A percentile compares a stretch with the other conserved stretches of the same genome.
Conservation (phyloP, 1,140 invertebrate genomes). For the Idris sp. region DNA sequence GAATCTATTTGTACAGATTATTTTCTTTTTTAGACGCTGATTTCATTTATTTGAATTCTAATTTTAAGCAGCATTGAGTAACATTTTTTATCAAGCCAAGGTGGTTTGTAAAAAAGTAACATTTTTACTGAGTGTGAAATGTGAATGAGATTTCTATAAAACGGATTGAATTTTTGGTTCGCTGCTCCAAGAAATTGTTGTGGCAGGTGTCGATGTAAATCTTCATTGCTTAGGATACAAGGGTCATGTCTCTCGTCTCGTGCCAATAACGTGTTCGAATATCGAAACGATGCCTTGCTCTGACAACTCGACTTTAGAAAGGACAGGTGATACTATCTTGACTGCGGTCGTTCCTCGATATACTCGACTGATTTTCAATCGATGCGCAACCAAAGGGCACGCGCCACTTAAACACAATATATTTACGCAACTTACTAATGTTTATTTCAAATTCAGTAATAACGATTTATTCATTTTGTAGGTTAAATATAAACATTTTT, state of each 20-base stretch:
- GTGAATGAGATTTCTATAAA: conserved; percentile 51
- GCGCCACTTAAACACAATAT: conserved; percentile 52
- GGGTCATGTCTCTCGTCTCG: conserved; percentile 54
- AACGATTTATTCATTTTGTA: too few species aligned
- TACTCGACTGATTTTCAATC: conserved; percentile 63
- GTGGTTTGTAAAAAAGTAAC: too few species aligned
- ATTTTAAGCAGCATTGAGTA: too few species aligned
- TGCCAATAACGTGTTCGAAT: conserved; percentile 57
- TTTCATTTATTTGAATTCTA: too few species aligned
- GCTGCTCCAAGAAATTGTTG: conserved; percentile 52
- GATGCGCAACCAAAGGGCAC: conserved; percentile 66
- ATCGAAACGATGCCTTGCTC: conserved; percentile 41
- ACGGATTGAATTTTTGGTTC: conserved; percentile 60
- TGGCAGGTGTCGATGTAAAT: conserved; percentile 64
- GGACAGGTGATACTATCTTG: conserved; percentile 62
- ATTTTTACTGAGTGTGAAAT: conserved; percentile 24
- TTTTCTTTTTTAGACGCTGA: too few species aligned
- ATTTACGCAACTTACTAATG: conserved; percentile 28
- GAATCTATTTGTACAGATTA: too few species aligned
- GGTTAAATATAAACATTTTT: too few species aligned
- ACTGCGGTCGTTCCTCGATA: conserved; percentile 57
- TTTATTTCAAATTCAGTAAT: conserved; percentile 1
- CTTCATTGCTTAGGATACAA: conserved; percentile 58
- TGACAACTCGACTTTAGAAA: conserved; percentile 31
- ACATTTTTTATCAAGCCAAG: too few species aligned